A percentile compares a stretch with the other conserved stretches of the same genome.
Conservation (phyloP, 2,113 vertebrate species). For the Uria aalge region DNA sequence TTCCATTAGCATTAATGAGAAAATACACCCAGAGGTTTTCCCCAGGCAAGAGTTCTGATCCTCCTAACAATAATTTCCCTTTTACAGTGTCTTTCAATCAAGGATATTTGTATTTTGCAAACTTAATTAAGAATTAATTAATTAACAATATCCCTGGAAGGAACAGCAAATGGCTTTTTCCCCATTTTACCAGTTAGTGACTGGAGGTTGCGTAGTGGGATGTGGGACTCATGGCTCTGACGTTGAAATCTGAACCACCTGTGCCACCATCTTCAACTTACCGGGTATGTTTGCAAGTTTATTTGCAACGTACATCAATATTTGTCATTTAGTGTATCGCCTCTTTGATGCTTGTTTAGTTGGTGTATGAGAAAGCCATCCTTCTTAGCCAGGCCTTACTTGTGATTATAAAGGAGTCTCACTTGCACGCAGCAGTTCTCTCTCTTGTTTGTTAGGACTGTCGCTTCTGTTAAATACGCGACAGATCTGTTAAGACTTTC, state of each 20-base stretch:
- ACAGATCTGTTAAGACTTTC: not conserved
- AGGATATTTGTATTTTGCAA: constrained; percentile 51
- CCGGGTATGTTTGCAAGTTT: not conserved
- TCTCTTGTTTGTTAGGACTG: not conserved
- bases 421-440: not conserved
- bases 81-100: constrained; percentile 15
- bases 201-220: not conserved
- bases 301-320: accelerated
- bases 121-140: constrained; percentile 60
- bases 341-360: not conserved
- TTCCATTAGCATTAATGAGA: constrained; percentile 44
- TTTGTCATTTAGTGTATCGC: accelerated
- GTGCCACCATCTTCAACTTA: not conserved
- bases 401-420: not conserved
- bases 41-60: constrained; percentile 20
- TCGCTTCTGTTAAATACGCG: not conserved
- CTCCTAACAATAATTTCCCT: constrained; percentile 27
- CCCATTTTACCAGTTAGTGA: not conserved
- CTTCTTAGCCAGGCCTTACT: not conserved
- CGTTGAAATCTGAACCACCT: not conserved
- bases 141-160: constrained; percentile 9
- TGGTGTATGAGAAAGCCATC: not conserved
- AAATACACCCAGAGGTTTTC: constrained; percentile 42
- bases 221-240: not conserved
- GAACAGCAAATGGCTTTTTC: not conserved